These are phyloP conservation scores for Ascaphus truei DNA, from an alignment of 2,113 vertebrate species.

Conservation along the genomic window DNA sequence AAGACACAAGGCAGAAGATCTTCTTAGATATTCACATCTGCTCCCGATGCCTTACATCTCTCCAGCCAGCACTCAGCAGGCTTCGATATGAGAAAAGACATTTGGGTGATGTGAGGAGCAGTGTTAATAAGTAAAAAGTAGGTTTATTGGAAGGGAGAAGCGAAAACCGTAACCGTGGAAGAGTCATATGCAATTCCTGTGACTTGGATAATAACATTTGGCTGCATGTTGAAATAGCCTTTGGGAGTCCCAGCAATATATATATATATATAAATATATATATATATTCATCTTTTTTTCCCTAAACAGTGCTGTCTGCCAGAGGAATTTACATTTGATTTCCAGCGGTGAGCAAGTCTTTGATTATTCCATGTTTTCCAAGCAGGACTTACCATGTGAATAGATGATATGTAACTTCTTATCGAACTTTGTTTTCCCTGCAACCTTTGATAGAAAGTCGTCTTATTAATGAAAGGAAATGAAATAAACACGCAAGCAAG, in stretches of 20 bases:
- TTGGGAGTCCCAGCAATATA: too few species aligned
- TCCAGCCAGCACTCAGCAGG: not conserved
- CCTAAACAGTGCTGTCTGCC: too few species aligned
- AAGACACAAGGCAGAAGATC: not conserved
- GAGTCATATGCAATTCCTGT: too few species aligned
- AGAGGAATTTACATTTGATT: too few species aligned
- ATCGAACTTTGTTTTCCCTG: slow-evolving; percentile 32
- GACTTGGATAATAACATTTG: too few species aligned
- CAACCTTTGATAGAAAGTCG: slow-evolving; percentile 13
- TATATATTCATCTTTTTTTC: too few species aligned
- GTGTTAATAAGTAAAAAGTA: too few species aligned
- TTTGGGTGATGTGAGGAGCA: not conserved
- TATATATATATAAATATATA: too few species aligned
- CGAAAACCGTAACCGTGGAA: too few species aligned
- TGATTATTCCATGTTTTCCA: slow-evolving; percentile 20
- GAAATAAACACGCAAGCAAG: not conserved
- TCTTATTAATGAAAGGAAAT: slow-evolving; percentile 42
- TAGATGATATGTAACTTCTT: slow-evolving; percentile 41
- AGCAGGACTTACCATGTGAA: slow-evolving; percentile 36
- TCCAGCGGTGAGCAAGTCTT: too few species aligned
- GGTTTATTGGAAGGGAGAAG: too few species aligned
- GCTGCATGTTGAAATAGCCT: too few species aligned
- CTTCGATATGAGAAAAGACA: not conserved
- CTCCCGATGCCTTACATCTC: not conserved
- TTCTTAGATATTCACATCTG: not conserved